Conservation (phyloP, 1,140 invertebrate genomes). For the Nebria ingens region DNA sequence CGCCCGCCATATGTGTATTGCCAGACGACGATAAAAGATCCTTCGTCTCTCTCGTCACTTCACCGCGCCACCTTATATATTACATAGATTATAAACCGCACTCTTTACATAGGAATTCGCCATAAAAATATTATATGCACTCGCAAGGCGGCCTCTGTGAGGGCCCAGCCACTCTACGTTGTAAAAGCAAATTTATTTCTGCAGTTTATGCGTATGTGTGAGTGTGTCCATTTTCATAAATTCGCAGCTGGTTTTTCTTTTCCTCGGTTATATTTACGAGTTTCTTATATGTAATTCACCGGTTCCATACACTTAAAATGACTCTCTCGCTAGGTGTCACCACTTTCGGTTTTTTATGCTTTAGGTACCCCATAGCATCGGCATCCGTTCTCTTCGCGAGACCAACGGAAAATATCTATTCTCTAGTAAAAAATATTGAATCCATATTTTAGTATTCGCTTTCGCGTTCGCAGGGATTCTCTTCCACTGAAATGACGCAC, state of each 20-base stretch:
- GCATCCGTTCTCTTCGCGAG: not conserved
- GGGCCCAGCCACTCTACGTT: not conserved
- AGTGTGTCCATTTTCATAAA: constrained; percentile 6
- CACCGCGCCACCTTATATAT: constrained; percentile 26
- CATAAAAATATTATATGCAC: constrained; percentile 26
- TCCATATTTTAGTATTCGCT: not conserved
- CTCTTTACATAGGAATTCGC: constrained; percentile 27
- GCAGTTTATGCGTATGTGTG: not conserved
- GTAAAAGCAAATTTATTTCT: constrained; percentile 8
- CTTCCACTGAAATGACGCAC: too few relatives aligned
- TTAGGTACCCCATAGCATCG: not conserved
- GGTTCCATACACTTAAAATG: not conserved
- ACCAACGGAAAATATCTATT: not conserved
- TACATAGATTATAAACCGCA: constrained; percentile 28
- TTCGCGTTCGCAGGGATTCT: too few relatives aligned
- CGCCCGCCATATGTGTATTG: constrained; percentile 18
- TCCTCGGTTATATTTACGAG: not conserved
- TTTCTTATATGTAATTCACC: not conserved
- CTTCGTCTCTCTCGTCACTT: constrained; percentile 19
- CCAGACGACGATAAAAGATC: constrained; percentile 24
- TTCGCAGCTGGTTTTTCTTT: not conserved
- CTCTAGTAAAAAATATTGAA: not conserved
- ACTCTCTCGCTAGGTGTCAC: too few relatives aligned
- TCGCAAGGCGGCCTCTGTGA: not conserved
- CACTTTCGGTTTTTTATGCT: too few relatives aligned